Conservation (phyloP, 2,113 vertebrate genomes). For the Nanorana parkeri region DNA sequence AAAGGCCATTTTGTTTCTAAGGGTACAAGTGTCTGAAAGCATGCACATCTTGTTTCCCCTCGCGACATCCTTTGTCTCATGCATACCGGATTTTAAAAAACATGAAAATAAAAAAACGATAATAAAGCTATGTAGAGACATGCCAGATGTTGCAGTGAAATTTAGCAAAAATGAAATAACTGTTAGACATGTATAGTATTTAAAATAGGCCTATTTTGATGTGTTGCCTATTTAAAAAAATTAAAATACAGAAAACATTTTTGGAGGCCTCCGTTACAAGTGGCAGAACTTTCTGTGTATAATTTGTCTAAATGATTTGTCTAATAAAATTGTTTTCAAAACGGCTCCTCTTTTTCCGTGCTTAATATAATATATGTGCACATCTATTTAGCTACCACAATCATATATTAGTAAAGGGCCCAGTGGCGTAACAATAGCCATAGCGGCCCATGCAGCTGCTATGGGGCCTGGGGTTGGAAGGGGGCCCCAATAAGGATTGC, state of each 20-base stretch:
- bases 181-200: slow-evolving; percentile 96
- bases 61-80: slow-evolving; percentile 92
- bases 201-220: slow-evolving; percentile 99
- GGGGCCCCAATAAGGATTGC: too few relatives aligned
- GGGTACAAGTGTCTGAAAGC: slow-evolving; percentile 90
- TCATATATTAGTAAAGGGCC: too few relatives aligned
- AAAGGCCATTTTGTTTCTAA: slow-evolving; percentile 81
- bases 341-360: slow-evolving; percentile 72
- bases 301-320: slow-evolving; percentile 99
- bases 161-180: slow-evolving; percentile 74
- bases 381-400: too few relatives aligned
- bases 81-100: slow-evolving; percentile 73
- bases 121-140: slow-evolving; percentile 77
- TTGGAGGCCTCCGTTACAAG: slow-evolving; percentile 98
- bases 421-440: too few relatives aligned
- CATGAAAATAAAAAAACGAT: slow-evolving; percentile 52
- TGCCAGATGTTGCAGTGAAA: slow-evolving; percentile 94
- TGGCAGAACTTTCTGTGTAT: slow-evolving; percentile 99
- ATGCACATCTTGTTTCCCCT: slow-evolving; percentile 94
- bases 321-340: slow-evolving; percentile 99
- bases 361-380: not conserved
- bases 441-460: too few relatives aligned
- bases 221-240: slow-evolving; percentile 90
- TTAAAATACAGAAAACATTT: slow-evolving; percentile 94
- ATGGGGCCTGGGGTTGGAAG: too few relatives aligned